Evolutionary conservation across 92 coral and sea anemone genomes (phyloP).

Genomic region (Palythoa caribaeorum): DNA sequence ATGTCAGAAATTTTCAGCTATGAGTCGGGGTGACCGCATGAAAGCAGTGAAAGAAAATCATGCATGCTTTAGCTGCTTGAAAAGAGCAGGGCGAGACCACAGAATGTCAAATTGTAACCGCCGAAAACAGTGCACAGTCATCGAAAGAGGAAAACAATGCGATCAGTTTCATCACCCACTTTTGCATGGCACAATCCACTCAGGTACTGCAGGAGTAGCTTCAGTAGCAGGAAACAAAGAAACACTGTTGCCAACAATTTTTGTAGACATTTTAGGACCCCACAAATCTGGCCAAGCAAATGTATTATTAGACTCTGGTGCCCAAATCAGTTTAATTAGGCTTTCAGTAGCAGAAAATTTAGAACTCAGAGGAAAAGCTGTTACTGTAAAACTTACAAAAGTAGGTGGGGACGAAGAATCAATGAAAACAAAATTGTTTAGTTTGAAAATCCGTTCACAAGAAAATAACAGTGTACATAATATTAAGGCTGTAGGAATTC

Average conservation of each 20-base stretch:
- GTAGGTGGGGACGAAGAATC: constrained; percentile 69
- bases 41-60: constrained; percentile 56
- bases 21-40: not conserved
- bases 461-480: constrained; percentile 49
- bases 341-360: constrained; percentile 45
- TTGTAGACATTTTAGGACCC: constrained; percentile 23
- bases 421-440: constrained; percentile 57
- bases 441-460: constrained; percentile 53
- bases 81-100: constrained; percentile 58
- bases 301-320: constrained; percentile 69
- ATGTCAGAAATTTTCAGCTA: constrained; percentile 27
- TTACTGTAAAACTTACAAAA: constrained; percentile 54
- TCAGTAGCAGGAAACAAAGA: constrained; percentile 20
- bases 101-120: constrained; percentile 59
- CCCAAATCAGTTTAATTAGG: constrained; percentile 68
- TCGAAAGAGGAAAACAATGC: constrained; percentile 11
- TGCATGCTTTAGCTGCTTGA: constrained; percentile 66
- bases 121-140: constrained; percentile 50
- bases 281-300: constrained; percentile 47
- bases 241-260: constrained; percentile 23
- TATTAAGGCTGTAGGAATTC: constrained; percentile 71
- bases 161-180: constrained; percentile 44
- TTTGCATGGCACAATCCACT: constrained; percentile 15
- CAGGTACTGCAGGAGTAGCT: constrained; percentile 11
- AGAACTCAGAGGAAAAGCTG: constrained; percentile 55